phyloP scores from a whole-genome alignment of 2,113 vertebrate species.

The Triplophysa tibetana region DNA sequence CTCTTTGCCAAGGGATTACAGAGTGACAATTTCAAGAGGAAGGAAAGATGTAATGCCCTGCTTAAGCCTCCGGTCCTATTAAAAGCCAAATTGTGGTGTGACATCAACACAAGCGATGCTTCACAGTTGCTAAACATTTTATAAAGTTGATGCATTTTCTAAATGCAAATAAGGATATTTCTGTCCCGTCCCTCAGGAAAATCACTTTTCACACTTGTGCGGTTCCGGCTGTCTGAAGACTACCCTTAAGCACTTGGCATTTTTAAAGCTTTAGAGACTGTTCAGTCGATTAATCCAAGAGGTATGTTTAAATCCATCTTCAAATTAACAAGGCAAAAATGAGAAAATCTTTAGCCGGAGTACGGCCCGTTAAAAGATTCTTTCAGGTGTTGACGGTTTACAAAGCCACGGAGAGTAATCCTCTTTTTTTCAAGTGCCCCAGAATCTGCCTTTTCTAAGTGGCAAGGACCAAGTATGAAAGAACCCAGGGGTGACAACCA shows the following conservation, averaged over 20 bases:
- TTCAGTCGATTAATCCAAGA: constrained; percentile 52
- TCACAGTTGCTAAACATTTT: constrained; percentile 59
- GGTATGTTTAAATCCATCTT: constrained; percentile 53
- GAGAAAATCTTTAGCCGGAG: constrained; percentile 44
- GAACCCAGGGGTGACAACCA: constrained; percentile 44
- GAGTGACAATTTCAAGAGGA: constrained; percentile 58
- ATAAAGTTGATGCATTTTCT: constrained; percentile 59
- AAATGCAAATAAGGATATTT: constrained; percentile 58
- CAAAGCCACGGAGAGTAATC: constrained; percentile 57
- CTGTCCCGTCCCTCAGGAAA: constrained; percentile 51
- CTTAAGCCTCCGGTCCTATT: constrained; percentile 52
- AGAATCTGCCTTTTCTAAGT: constrained; percentile 22
- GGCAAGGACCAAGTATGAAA: constrained; percentile 38
- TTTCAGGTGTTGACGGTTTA: constrained; percentile 58
- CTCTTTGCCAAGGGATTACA: constrained; percentile 59
- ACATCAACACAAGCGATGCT: constrained; percentile 49
- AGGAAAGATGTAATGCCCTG: constrained; percentile 56
- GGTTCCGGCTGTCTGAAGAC: constrained; percentile 43
- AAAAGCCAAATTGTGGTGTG: constrained; percentile 55
- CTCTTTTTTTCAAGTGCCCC: constrained; percentile 28
- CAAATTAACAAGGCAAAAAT: constrained; percentile 55
- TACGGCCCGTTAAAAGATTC: constrained; percentile 30
- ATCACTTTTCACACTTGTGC: constrained; percentile 59
- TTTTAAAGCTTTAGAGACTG: constrained; percentile 42
- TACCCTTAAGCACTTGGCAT: constrained; percentile 41